Conservation (phyloP, 2,113 vertebrate genomes). For the Myxocyprinus asiaticus region DNA sequence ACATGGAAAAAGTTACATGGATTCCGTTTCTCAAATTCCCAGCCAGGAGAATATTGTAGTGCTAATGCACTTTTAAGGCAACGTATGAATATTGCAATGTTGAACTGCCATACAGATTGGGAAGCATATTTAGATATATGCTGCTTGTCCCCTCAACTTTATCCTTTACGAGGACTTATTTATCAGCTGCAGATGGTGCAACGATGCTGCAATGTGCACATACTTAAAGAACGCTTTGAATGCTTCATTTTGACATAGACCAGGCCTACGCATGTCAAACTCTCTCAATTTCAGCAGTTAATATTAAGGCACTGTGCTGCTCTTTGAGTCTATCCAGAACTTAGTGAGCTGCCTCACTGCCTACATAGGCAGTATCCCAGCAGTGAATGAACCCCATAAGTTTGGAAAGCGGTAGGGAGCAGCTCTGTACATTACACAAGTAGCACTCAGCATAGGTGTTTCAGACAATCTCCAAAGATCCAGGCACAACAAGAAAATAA, state of each 20-base stretch:
- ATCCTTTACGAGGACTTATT: slow-evolving; percentile 16
- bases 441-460: no score
- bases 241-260: slow-evolving; percentile 7
- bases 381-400: no score
- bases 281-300: neutral
- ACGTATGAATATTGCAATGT: neutral
- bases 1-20: neutral
- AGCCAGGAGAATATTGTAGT: neutral
- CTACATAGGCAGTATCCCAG: no score
- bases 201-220: neutral
- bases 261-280: slow-evolving; percentile 11
- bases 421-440: no score
- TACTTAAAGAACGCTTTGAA: slow-evolving; percentile 25
- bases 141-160: neutral
- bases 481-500: no score
- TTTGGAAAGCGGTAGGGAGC: no score
- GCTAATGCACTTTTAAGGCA: slow-evolving; percentile 11
- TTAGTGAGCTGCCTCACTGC: neutral
- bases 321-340: neutral
- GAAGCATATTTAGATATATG: neutral
- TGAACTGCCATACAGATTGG: neutral
- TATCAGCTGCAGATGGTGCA: slow-evolving; percentile 18
- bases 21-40: neutral
- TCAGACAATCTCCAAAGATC: no score
- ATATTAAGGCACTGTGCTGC: neutral